These are phyloP conservation scores for Cliona cf. orientalis DNA, from an alignment of 37 sponge, comb jelly and placozoan species.

Conservation along the genomic window DNA sequence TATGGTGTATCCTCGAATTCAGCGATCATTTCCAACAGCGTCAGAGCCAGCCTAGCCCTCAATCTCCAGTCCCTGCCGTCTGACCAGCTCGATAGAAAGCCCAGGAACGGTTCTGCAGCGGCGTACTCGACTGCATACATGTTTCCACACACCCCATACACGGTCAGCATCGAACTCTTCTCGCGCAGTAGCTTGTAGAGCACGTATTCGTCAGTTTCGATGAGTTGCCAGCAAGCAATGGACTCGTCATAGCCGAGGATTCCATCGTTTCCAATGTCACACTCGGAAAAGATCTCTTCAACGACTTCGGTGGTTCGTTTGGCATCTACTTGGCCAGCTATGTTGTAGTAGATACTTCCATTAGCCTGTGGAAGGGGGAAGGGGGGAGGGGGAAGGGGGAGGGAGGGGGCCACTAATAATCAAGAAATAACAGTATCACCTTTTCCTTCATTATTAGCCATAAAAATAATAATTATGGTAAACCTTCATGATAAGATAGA, in stretches of 20 bases:
- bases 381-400: neutral
- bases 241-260: constrained; percentile 45
- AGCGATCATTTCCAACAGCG: constrained; percentile 62
- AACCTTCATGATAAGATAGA: neutral
- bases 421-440: no score
- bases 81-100: neutral
- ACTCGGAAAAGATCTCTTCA: constrained; percentile 27
- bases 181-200: constrained; percentile 38
- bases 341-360: constrained; percentile 1
- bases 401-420: no score
- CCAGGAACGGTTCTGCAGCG: constrained; percentile 18
- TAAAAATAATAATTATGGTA: no score
- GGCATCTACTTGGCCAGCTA: neutral
- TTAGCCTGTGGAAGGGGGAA: constrained; percentile 20
- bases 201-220: constrained; percentile 58
- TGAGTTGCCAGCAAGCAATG: constrained; percentile 41
- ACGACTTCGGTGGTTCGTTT: constrained; percentile 14
- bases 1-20: constrained; percentile 52
- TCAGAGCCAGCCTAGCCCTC: constrained; percentile 41
- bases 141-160: constrained; percentile 70
- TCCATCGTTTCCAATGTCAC: constrained; percentile 55
- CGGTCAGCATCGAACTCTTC: constrained; percentile 25
- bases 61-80: constrained; percentile 51
- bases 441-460: neutral
- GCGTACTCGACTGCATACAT: constrained; percentile 57